These are phyloP conservation scores for Autographa gamma DNA, from an alignment of 2,888 invertebrate species.

Conservation along the genomic window DNA sequence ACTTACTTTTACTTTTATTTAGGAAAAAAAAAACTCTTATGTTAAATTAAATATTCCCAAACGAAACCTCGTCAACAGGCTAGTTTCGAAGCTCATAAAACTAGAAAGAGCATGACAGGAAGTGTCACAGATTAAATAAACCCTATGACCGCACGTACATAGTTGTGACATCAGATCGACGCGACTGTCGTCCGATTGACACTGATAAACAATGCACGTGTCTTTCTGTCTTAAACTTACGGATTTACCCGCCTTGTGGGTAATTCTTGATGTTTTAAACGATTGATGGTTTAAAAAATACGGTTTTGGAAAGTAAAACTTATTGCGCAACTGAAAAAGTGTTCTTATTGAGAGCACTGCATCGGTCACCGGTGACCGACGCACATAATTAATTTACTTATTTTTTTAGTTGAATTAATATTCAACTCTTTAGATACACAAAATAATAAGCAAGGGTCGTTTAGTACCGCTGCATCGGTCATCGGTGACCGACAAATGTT, in stretches of 20 bases:
- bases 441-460: too few species aligned
- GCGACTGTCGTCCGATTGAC: conserved; percentile 52
- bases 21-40: too few species aligned
- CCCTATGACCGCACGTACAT: conserved; percentile 55
- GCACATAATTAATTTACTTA: too few species aligned
- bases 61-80: conserved; percentile 23
- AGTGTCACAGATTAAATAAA: conserved; percentile 66
- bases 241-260: conserved; percentile 36
- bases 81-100: conserved; percentile 42
- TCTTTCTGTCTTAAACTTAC: conserved; percentile 38
- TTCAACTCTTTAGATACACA: too few species aligned
- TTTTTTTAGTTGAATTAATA: too few species aligned
- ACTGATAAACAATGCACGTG: conserved; percentile 53
- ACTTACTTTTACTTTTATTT: too few species aligned
- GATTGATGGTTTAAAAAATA: conserved; percentile 40
- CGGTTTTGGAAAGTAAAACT: not conserved
- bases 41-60: conserved; percentile 19
- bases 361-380: not conserved
- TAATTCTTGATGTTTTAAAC: conserved; percentile 29
- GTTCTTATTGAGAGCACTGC: not conserved
- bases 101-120: conserved; percentile 62
- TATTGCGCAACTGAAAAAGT: not conserved
- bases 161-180: conserved; percentile 55
- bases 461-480: too few species aligned
- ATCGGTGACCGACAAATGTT: too few species aligned